Evolutionary conservation across 2,797 vertebrate genomes (phyloP).

Genomic region (Brachyalestes nurse): DNA sequence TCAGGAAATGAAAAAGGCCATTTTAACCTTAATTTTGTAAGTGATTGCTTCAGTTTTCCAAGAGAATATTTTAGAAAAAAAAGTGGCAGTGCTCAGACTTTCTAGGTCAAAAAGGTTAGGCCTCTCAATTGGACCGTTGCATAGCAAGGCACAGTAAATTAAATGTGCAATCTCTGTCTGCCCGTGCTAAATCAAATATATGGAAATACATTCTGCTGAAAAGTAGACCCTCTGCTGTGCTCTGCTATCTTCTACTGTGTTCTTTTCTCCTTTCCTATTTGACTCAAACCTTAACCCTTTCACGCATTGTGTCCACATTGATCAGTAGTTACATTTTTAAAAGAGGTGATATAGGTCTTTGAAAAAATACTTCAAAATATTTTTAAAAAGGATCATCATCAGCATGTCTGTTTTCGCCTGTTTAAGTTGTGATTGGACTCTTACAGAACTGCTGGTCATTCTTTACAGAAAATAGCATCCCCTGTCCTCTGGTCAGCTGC

Average conservation of each 20-base stretch:
- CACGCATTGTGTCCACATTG: too few species aligned
- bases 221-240: constrained; percentile 10
- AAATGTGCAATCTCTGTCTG: constrained; percentile 28
- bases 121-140: constrained; percentile 24
- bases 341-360: too few species aligned
- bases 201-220: constrained; percentile 43
- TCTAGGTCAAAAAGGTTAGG: constrained; percentile 44
- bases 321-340: too few species aligned
- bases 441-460: too few species aligned
- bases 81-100: constrained; percentile 9
- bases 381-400: too few species aligned
- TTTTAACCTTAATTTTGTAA: constrained; percentile 35
- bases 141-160: constrained; percentile 16
- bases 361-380: too few species aligned
- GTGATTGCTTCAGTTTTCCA: neutral
- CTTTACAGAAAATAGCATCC: too few species aligned
- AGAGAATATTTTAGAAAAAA: neutral
- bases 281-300: neutral
- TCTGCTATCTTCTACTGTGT: neutral
- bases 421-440: too few species aligned
- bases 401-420: too few species aligned
- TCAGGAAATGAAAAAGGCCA: constrained; percentile 14
- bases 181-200: constrained; percentile 47
- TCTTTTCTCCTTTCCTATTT: neutral
- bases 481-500: too few species aligned